Base-by-base conservation (phyloP, 2,797 vertebrate species). In the Crenichthys baileyi region DNA sequence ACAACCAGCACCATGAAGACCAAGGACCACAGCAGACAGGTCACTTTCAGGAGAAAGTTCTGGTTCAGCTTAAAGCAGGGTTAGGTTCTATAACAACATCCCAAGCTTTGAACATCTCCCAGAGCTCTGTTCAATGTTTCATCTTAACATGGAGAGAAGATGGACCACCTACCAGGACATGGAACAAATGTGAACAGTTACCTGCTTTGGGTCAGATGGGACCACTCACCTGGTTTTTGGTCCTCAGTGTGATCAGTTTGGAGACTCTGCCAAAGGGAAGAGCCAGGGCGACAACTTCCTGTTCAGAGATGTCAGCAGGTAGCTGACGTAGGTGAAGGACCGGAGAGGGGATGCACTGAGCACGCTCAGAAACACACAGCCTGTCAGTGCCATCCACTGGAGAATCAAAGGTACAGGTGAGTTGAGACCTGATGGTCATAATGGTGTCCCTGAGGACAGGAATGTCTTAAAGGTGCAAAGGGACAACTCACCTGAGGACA, bases 261-360 rank as follows among this genome's bases (percentile, higher is more conserved):
- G 94, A 97, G 83, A 98, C 97, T 96, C 94, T 95, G 87, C 98
- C 97, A 73, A 98, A 99, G 72, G 97, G 97, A 79, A 96, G 82
- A n/a, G 95, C 97, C 95, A 98, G 90, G 77, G 96, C 94, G 88
- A 97, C 89, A 61, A 98, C 79, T 90, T 99, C 98, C 85, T 95
- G 91, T 93, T 97, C 96, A 6, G 96, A 96, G 84, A 94, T 94
- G 83, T 95, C 95, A 72, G 76, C 91, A 82, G 97, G 96, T 94
- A 98, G 95, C 84, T 96, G 96, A 73, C 96, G 95, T 86, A 98
- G 91, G 94, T 98, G 97, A 79, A 99, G 96, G 76, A 98, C 97
- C 79, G 95, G 96, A 76, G 97, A 98, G 79, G 96, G 96, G 46
- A 87, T 86, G 80, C 89, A 92, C 83, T 92, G 90, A 36, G 75